Percentiles rank a stretch among this genome's conserved stretches.
Evolutionary conservation across 2,888 invertebrate genomes (phyloP).

Genomic region (Mimas tiliae): DNA sequence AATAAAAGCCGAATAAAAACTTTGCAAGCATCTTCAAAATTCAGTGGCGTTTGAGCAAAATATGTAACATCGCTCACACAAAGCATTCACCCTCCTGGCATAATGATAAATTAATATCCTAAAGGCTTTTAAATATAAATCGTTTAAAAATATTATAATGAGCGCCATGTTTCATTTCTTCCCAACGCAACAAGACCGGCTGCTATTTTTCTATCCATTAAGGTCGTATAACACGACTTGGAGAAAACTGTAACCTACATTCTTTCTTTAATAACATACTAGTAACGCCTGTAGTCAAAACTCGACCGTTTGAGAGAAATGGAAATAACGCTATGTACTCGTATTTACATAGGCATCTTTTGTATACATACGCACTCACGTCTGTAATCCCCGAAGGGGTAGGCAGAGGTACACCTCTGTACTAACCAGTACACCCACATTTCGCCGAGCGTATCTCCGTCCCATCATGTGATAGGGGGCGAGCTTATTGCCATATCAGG

Average conservation of each 20-base stretch:
- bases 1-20: no score
- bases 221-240: not conserved
- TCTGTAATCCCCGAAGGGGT: no score
- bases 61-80: not conserved
- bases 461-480: no score
- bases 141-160: slow-evolving; percentile 33
- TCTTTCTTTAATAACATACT: not conserved
- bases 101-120: not conserved
- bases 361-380: no score
- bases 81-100: not conserved
- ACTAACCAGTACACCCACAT: no score
- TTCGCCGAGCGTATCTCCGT: no score
- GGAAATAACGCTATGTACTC: no score
- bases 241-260: not conserved
- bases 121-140: slow-evolving; percentile 11
- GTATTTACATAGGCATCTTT: no score
- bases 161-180: slow-evolving; percentile 24
- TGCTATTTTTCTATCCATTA: slow-evolving; percentile 9
- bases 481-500: no score
- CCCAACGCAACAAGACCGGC: not conserved
- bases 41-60: not conserved
- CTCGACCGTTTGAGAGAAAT: no score
- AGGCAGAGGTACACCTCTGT: no score
- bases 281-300: no score
- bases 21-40: not conserved